phyloP scores from a whole-genome alignment of 2,113 vertebrate species.

The Pedionomus torquatus region DNA sequence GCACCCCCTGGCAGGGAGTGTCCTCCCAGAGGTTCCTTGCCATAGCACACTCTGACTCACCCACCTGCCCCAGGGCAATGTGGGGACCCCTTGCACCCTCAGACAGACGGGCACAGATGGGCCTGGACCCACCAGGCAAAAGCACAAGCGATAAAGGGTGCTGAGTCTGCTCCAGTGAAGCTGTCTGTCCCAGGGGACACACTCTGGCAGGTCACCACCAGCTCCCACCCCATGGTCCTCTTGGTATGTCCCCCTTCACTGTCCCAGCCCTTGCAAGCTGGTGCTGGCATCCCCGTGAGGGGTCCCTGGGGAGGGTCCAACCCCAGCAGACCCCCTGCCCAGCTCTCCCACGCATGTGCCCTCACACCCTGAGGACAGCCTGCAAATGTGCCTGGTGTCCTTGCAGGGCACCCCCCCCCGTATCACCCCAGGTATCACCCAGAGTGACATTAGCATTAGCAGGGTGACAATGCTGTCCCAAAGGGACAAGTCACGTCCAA shows the following conservation, averaged over 20 bases:
- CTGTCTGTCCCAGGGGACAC: neutral
- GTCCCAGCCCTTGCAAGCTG: rapidly evolving
- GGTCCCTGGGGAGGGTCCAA: neutral
- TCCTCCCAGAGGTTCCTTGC: neutral
- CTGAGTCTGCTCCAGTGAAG: neutral
- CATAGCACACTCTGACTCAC: neutral
- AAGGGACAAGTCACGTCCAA: neutral
- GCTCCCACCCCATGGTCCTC: neutral
- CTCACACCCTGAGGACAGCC: rapidly evolving
- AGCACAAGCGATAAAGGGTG: neutral
- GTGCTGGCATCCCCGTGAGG: neutral
- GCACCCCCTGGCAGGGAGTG: no score
- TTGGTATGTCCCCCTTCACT: neutral
- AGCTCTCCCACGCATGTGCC: neutral
- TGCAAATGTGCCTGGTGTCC: rapidly evolving
- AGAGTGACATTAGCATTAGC: neutral
- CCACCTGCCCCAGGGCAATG: rapidly evolving
- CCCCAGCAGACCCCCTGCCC: no score
- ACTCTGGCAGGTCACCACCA: neutral
- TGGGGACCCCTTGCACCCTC: neutral
- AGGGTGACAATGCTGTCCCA: neutral
- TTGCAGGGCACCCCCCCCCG: rapidly evolving
- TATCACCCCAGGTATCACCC: neutral
- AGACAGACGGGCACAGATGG: rapidly evolving
- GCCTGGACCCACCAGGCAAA: neutral